Conservation (phyloP, 2,113 vertebrate genomes). For the Symphodus melops region DNA sequence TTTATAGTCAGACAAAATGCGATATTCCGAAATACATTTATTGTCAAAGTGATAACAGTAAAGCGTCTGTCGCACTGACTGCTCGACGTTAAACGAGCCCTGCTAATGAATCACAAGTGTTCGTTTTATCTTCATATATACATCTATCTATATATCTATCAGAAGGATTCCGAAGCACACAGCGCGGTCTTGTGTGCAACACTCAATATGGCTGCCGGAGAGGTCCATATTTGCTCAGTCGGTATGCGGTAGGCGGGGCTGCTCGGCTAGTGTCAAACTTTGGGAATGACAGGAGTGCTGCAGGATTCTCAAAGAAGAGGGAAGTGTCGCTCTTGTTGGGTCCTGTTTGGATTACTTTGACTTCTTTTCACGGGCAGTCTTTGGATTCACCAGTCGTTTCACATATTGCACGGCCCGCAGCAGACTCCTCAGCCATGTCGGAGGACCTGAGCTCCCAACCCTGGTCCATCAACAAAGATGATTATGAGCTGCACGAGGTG, state of each 20-base stretch:
- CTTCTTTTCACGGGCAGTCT: constrained; percentile 57
- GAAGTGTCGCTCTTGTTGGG: constrained; percentile 74
- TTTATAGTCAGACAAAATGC: neutral
- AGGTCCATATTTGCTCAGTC: constrained; percentile 64
- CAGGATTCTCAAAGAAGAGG: constrained; percentile 79
- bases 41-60: neutral
- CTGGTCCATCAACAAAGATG: constrained; percentile 97
- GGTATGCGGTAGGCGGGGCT: constrained; percentile 84
- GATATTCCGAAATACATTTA: neutral
- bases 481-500: constrained; percentile 96
- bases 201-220: constrained; percentile 75
- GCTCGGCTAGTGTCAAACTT: constrained; percentile 84
- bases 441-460: constrained; percentile 93
- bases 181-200: constrained; percentile 31
- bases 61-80: neutral
- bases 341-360: constrained; percentile 70
- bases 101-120: neutral
- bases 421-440: constrained; percentile 86
- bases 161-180: neutral
- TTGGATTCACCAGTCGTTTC: constrained; percentile 49
- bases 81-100: neutral
- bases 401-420: constrained; percentile 53
- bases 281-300: constrained; percentile 85
- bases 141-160: too few species aligned
- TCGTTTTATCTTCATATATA: neutral